Base-by-base conservation (phyloP, 2,888 invertebrate species). In the Lamproptera curius region DNA sequence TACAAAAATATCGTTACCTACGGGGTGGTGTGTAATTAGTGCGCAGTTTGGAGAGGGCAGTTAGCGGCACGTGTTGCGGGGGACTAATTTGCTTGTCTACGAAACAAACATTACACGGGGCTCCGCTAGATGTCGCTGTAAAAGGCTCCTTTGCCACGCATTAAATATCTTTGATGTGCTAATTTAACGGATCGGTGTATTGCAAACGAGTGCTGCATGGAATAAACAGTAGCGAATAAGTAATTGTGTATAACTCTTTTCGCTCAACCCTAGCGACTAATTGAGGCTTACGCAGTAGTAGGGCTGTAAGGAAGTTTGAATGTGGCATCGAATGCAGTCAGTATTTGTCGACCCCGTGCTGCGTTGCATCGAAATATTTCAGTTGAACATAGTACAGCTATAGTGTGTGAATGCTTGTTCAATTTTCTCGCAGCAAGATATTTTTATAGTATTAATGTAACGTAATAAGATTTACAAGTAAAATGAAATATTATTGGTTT, bases 1-100 rank as follows among this genome's bases (percentile, higher is more conserved):
- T 40, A 20, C 43, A 44, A 49, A 48, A 44, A 44, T 49, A 49
- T 44, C 41, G 44, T 39, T 44, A 43, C 43, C 46, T 39, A 42
- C 28, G 42, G 47, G 51, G 42, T 34, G 44, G 40, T 46, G 17
- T 35, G 46, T 51, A 56, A 53, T 53, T 53, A 52, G 51, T 48
- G 51, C 52, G 46, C 52, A 41, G 46, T 26, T 54, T 44, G 47
- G 49, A 44, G 43, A 53, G 51, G 42, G 51, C 53, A 55, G 53
- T 57, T 50, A 53, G 48, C 46, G 53, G 43, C 56, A 55, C 53
- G 56, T 57, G 55, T 46, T 46, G 46, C 51, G 48, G 50, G n/a
- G 50, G 37, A 42, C 50, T 50, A 50, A 50, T 53, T 53, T 53
- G 53, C 44, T 45, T 45, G 44, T 43, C 52, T 49, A 46, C 43